Conservation (phyloP, 2,113 vertebrate species). For the Ictalurus furcatus region DNA sequence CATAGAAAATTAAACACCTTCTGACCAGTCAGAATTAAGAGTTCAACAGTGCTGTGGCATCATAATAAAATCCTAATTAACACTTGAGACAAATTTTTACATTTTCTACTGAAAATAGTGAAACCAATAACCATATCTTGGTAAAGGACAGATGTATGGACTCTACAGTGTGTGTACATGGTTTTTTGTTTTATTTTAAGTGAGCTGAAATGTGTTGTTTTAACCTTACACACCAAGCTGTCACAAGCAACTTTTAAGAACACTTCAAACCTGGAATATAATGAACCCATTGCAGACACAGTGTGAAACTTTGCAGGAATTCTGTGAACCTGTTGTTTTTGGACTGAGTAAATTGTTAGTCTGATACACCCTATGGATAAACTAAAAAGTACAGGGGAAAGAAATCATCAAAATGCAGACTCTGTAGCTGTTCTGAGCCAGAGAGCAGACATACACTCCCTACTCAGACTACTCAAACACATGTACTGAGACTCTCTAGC, state of each 20-base stretch:
- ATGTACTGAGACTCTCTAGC: conserved; percentile 3
- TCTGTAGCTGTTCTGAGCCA: not conserved
- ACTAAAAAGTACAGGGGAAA: not conserved
- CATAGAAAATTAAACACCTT: not conserved
- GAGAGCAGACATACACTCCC: conserved; percentile 22
- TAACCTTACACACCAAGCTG: not conserved
- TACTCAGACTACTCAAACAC: not conserved
- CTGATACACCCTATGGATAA: not conserved
- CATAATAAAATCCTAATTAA: not conserved
- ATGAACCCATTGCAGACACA: not conserved
- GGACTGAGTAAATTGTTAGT: conserved; percentile 12
- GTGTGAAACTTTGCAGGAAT: conserved; percentile 1
- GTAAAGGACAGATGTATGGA: not conserved
- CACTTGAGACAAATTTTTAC: not conserved
- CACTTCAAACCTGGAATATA: not conserved
- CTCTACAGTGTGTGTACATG: not conserved
- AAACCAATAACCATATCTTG: not conserved
- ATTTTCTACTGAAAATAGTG: not conserved
- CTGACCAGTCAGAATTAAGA: not conserved
- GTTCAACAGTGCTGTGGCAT: not conserved
- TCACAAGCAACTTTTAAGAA: not conserved
- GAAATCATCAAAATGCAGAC: conserved; percentile 6
- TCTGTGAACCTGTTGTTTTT: conserved; percentile 20
- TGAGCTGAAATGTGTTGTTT: not conserved
- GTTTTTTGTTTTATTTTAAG: not conserved